Percentiles rank a stretch among this genome's conserved stretches.
phyloP scores from a whole-genome alignment of 2,888 invertebrate species.

The Electrophaes corylata region DNA sequence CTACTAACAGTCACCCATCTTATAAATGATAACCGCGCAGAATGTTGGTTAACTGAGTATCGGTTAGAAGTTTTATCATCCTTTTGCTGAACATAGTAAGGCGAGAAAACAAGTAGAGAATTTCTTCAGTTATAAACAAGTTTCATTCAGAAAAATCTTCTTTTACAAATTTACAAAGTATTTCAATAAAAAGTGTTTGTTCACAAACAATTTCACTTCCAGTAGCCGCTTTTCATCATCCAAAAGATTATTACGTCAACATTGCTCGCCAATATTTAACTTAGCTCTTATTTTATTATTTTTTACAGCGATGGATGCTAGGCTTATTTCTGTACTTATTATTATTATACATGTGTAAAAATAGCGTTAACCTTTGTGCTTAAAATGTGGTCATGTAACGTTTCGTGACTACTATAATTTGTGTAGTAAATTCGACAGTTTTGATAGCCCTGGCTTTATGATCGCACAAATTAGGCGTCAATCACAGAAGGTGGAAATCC shows the following conservation, averaged over 20 bases:
- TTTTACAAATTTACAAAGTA: conserved; percentile 33
- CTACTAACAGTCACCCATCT: no score
- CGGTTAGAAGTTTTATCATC: no score
- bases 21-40: no score
- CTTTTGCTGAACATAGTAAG: not conserved
- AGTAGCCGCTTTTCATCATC: conserved; percentile 45
- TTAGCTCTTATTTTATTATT: conserved; percentile 41
- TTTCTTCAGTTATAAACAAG: conserved; percentile 18
- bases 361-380: not conserved
- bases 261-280: conserved; percentile 52
- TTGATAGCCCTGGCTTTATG: conserved; percentile 17
- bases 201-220: conserved; percentile 47
- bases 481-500: conserved; percentile 18
- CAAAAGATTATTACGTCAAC: conserved; percentile 49
- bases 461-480: conserved; percentile 15
- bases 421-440: conserved; percentile 16
- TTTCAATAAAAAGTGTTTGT: conserved; percentile 43
- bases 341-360: not conserved
- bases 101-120: conserved; percentile 10
- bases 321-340: not conserved
- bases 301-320: conserved; percentile 4
- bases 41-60: no score
- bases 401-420: conserved; percentile 17
- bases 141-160: conserved; percentile 22
- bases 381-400: not conserved